Evolutionary conservation across 1,140 invertebrate species (phyloP).

Genomic region (Globodera rostochiensis): DNA sequence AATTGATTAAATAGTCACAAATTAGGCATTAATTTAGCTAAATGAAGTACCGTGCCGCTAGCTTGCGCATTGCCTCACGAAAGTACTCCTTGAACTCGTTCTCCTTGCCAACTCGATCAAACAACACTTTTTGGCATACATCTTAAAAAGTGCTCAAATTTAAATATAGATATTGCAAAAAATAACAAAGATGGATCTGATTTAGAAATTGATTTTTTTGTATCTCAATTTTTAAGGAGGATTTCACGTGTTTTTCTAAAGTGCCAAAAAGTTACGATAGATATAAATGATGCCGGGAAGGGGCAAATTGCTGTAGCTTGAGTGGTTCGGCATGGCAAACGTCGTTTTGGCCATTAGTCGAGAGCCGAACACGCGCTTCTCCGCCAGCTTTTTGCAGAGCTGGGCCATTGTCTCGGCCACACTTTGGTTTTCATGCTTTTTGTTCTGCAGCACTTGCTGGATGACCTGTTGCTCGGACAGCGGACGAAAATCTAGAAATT

Average conservation of each 20-base stretch:
- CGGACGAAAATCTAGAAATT: slow-evolving; percentile 50
- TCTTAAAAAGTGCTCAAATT: slow-evolving; percentile 37
- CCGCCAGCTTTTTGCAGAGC: slow-evolving; percentile 53
- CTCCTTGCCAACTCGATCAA: slow-evolving; percentile 39
- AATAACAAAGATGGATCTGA: too few relatives aligned
- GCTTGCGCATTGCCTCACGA: slow-evolving; percentile 55
- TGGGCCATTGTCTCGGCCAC: slow-evolving; percentile 54
- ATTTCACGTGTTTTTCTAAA: too few relatives aligned
- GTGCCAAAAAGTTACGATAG: slow-evolving; percentile 39
- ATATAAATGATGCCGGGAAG: slow-evolving; percentile 51
- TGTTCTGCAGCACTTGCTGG: slow-evolving; percentile 53
- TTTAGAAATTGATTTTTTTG: too few relatives aligned
- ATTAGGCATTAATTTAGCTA: neutral
- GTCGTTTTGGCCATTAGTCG: slow-evolving; percentile 47
- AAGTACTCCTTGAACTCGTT: slow-evolving; percentile 56
- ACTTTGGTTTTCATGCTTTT: slow-evolving; percentile 54
- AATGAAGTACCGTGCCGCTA: slow-evolving; percentile 37
- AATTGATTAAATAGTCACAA: neutral
- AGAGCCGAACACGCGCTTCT: slow-evolving; percentile 47
- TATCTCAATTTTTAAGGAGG: too few relatives aligned
- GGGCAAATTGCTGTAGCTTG: slow-evolving; percentile 52
- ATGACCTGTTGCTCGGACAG: slow-evolving; percentile 53
- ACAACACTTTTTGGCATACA: slow-evolving; percentile 55
- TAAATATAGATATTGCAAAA: neutral
- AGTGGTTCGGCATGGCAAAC: slow-evolving; percentile 56